These are phyloP conservation scores for Eunapius fragilis DNA, from an alignment of 37 sponge, comb jelly and placozoan species.

Conservation along the genomic window DNA sequence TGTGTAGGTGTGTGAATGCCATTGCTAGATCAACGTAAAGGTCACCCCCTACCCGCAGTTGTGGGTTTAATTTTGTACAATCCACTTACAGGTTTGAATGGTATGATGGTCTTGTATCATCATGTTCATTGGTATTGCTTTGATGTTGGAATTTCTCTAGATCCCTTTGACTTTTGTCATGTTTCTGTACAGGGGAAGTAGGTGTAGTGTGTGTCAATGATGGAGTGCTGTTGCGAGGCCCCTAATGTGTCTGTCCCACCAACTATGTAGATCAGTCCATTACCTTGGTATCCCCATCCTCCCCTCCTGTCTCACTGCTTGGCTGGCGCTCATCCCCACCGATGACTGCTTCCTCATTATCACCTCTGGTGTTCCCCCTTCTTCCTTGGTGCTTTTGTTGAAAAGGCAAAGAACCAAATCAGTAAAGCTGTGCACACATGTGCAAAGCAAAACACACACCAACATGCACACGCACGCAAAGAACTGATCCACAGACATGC, in stretches of 20 bases:
- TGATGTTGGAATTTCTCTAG: neutral
- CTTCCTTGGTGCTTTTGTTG: neutral
- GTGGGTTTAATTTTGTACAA: neutral
- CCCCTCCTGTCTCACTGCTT: slow-evolving; percentile 3
- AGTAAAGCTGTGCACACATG: neutral
- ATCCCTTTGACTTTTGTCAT: neutral
- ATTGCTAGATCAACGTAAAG: too few relatives aligned
- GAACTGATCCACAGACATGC: too few relatives aligned
- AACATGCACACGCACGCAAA: too few relatives aligned
- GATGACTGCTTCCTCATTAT: neutral
- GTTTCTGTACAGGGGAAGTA: too few relatives aligned
- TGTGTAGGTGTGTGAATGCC: too few relatives aligned
- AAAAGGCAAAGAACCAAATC: neutral
- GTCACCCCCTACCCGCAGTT: too few relatives aligned
- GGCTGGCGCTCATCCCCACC: neutral
- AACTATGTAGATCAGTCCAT: too few relatives aligned
- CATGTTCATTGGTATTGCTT: neutral
- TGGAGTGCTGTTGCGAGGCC: too few relatives aligned
- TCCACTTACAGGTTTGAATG: neutral
- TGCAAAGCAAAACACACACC: neutral
- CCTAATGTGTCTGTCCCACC: too few relatives aligned
- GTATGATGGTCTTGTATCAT: neutral
- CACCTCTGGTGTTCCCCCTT: neutral
- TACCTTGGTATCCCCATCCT: neutral
- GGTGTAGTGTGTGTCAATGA: too few relatives aligned